Percentiles rank a stretch among this genome's conserved stretches.
phyloP scores from a whole-genome alignment of 2,797 vertebrate genomes.

The Protonibea diacanthus region DNA sequence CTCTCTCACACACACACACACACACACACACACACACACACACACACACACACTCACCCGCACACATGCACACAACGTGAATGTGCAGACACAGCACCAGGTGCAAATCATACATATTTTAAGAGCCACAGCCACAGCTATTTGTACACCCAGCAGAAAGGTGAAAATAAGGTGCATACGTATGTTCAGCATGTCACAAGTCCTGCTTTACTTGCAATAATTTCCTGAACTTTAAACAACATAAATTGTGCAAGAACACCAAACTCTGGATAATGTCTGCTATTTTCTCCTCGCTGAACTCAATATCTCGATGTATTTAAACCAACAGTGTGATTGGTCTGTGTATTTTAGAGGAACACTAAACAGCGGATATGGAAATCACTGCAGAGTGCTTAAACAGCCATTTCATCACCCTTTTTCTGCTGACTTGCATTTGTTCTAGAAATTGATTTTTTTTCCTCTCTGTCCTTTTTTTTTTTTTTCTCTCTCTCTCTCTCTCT shows the following conservation, averaged over 20 bases:
- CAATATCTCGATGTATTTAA: conserved; percentile 16
- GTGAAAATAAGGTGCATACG: conserved; percentile 50
- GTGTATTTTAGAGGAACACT: conserved; percentile 31
- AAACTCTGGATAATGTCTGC: conserved; percentile 12
- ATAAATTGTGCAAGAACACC: not conserved
- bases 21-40: conserved; percentile 15
- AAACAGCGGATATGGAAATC: conserved; percentile 61
- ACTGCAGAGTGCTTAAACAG: conserved; percentile 72
- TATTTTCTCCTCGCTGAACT: conserved; percentile 23
- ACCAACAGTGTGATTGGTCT: conserved; percentile 17
- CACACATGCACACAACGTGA: conserved; percentile 30
- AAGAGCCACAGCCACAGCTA: conserved; percentile 56
- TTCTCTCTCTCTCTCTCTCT: too few relatives aligned
- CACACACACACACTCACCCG: conserved; percentile 23
- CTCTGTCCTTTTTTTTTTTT: conserved; percentile 5
- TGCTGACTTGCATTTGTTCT: conserved; percentile 76
- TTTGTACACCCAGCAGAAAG: conserved; percentile 61
- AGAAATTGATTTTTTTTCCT: conserved; percentile 63
- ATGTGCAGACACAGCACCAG: conserved; percentile 70
- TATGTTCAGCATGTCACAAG: conserved; percentile 54
- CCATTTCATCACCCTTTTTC: conserved; percentile 67
- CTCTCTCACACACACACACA: conserved; percentile 9
- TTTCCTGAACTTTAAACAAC: conserved; percentile 57
- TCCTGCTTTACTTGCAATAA: conserved; percentile 52
- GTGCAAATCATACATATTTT: conserved; percentile 75